These are phyloP conservation scores for Bombus waltoni DNA, from an alignment of 1,140 invertebrate species.

Conservation along the genomic window DNA sequence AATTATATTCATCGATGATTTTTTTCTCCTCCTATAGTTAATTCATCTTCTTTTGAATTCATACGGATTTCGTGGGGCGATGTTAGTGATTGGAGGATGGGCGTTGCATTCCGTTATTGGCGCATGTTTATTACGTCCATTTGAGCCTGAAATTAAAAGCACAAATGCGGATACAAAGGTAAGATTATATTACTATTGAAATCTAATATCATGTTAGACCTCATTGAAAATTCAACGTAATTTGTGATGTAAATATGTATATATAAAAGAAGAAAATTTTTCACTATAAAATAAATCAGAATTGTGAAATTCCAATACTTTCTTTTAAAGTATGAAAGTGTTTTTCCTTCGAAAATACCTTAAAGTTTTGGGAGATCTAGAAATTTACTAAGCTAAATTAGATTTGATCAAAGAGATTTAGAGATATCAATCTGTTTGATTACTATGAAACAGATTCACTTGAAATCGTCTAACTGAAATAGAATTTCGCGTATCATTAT, in stretches of 20 bases:
- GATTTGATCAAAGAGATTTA: not conserved
- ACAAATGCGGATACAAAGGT: not conserved
- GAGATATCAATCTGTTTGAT: no score
- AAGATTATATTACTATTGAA: not conserved
- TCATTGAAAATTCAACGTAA: no score
- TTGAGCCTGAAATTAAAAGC: constrained; percentile 74
- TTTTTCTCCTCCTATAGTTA: constrained; percentile 44
- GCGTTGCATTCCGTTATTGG: constrained; percentile 87
- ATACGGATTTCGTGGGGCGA: constrained; percentile 81
- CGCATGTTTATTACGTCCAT: constrained; percentile 86
- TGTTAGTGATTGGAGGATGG: constrained; percentile 86
- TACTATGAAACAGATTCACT: no score
- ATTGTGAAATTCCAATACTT: not conserved
- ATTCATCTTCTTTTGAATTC: constrained; percentile 61
- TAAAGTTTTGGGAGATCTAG: not conserved
- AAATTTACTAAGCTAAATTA: no score
- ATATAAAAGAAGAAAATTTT: not conserved
- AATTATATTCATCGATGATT: not conserved
- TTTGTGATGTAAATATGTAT: no score
- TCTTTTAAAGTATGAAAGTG: not conserved
- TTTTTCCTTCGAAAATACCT: not conserved
- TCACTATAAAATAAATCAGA: not conserved
- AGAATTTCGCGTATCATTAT: not conserved
- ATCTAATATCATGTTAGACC: not conserved
- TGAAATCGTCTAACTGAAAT: no score